These are phyloP conservation scores for Luidia sarsii DNA, from an alignment of 53 echinoderm and acorn worm species.

Conservation along the genomic window DNA sequence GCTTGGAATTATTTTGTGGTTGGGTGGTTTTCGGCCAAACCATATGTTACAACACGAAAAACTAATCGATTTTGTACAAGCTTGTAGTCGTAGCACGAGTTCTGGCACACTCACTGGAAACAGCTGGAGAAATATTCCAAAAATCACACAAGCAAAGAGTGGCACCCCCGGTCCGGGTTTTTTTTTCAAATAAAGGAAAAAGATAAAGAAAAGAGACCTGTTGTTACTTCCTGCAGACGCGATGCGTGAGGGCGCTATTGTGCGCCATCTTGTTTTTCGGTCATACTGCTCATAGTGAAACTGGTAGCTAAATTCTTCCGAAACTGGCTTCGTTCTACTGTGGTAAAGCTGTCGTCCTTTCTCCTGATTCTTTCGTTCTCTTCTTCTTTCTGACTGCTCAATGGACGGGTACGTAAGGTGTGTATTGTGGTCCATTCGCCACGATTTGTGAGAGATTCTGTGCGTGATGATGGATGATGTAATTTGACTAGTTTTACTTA, in stretches of 20 bases:
- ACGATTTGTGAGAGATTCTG: background rate
- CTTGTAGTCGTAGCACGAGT: no score
- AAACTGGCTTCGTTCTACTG: slow-evolving; percentile 46
- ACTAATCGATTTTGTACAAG: no score
- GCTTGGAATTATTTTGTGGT: no score
- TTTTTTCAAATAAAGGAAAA: no score
- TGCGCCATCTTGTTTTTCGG: slow-evolving; percentile 52
- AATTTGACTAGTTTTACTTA: no score
- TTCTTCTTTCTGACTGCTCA: slow-evolving; percentile 55
- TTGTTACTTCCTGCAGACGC: slow-evolving; percentile 25
- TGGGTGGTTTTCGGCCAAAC: no score
- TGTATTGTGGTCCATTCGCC: slow-evolving; percentile 16
- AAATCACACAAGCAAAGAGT: no score
- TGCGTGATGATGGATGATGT: no score
- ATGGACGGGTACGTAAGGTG: slow-evolving; percentile 54
- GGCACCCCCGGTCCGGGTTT: slow-evolving; percentile 20
- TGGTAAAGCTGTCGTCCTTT: slow-evolving; percentile 39
- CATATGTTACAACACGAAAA: no score
- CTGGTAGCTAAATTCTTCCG: slow-evolving; percentile 24
- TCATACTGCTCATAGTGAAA: slow-evolving; percentile 4
- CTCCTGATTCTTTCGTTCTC: slow-evolving; percentile 62
- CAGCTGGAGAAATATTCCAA: no score
- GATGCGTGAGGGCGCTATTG: slow-evolving; percentile 36
- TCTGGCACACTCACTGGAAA: no score
- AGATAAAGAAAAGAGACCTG: background rate